These are phyloP conservation scores for Zaprionus capensis DNA, from an alignment of 1,140 invertebrate genomes.

Conservation along the genomic window DNA sequence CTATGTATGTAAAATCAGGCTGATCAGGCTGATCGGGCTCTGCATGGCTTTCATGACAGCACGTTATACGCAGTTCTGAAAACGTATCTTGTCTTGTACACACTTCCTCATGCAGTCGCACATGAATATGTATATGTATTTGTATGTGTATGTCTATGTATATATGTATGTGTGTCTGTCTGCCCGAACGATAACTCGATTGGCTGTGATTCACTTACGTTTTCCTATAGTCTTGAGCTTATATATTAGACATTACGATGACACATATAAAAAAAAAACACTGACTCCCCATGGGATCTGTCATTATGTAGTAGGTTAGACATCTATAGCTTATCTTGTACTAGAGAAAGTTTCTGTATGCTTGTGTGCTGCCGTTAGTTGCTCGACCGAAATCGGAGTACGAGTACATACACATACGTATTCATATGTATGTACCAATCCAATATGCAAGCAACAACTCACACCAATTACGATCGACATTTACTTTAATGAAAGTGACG, in stretches of 20 bases:
- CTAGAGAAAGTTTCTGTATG: conserved; percentile 46
- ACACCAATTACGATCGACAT: conserved; percentile 13
- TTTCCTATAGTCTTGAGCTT: conserved; percentile 69
- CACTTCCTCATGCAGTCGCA: neutral
- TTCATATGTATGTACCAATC: too few species aligned
- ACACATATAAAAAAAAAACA: conserved; percentile 47
- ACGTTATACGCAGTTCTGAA: neutral
- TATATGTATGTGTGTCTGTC: conserved; percentile 9
- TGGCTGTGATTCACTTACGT: conserved; percentile 38
- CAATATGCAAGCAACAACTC: neutral
- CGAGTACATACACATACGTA: too few species aligned
- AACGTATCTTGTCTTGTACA: neutral
- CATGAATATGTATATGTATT: conserved; percentile 1
- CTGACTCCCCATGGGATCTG: conserved; percentile 1
- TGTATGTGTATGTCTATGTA: conserved; percentile 7
- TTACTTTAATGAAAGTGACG: conserved; percentile 16
- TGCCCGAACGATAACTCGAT: conserved; percentile 3
- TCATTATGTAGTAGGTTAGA: conserved; percentile 53
- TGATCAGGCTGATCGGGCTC: neutral
- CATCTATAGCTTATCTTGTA: conserved; percentile 69
- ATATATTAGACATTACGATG: conserved; percentile 42
- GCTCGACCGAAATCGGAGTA: neutral
- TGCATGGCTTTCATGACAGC: neutral
- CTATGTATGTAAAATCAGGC: neutral
- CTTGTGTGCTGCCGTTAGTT: conserved; percentile 8